Base-by-base conservation (phyloP, 2,113 vertebrate genomes). In the Bucco capensis region DNA sequence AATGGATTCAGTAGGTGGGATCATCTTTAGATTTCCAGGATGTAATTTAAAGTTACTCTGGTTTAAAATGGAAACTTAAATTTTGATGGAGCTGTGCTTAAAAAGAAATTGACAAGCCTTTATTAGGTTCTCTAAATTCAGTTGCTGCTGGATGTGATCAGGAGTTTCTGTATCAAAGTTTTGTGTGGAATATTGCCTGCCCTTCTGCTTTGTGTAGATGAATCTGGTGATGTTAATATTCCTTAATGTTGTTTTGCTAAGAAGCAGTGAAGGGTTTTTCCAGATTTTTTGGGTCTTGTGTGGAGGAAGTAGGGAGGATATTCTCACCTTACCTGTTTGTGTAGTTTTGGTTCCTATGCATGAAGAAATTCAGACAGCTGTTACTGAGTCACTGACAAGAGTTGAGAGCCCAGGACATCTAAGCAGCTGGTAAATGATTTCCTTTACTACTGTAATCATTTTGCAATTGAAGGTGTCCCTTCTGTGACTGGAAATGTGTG, bases 101-200 rank as follows among this genome's bases (percentile, higher is more conserved):
- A 38, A 38, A 46, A 58, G 44, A 19, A 9, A 15, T 40, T 6
- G 54, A 67, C 53, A 64, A 23, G 0, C 4, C 19, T 0, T 1
- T 66, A 56, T n/a, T 44, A 56, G n/a, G 54, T 60, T 70, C 12
- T 86, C 17, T 90, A 40, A 61, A 62, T 83, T 86, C 14, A 40
- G 9, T n/a, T 90, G 22, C 64, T 93, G 14, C 40, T 81, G 83
- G n/a, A 47, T 87, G 49, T 37, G 17, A 72, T 87, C 40, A 80
- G 60, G 21, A 84, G 21, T 33, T 71, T 92, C 80, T 80, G 13
- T 46, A 27, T 81, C 24, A 10, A 53, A 73, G 13, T 33, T 80
- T 71, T 67, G 30, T 50, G 19, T 80, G 22, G 42, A 70, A 40
- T 37, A 35, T 9, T 35, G 16, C 71, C 37, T 61, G 37, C 54